Evolutionary conservation across 2,113 vertebrate species (phyloP).

Genomic region (Pseudopipra pipra): DNA sequence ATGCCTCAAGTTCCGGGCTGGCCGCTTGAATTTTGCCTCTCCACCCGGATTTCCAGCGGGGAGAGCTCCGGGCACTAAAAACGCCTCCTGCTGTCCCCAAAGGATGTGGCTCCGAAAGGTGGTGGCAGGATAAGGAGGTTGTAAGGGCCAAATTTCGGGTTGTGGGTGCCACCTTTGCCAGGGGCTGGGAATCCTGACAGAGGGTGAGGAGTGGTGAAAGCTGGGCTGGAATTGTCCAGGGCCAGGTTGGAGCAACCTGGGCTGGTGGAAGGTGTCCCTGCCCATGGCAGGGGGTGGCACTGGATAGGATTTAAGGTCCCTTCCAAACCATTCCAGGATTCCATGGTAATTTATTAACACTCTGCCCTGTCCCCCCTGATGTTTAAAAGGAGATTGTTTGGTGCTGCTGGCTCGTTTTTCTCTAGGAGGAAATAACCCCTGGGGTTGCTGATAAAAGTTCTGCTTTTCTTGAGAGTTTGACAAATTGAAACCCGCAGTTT

Average conservation of each 20-base stretch:
- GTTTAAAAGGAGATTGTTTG: not conserved
- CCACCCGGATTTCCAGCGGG: not conserved
- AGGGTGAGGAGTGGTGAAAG: not conserved
- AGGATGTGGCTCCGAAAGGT: not conserved
- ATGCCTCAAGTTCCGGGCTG: not conserved
- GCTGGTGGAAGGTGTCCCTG: not conserved
- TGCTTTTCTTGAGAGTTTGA: not conserved
- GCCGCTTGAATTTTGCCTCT: not conserved
- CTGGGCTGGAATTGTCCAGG: not conserved
- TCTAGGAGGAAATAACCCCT: fast-evolving
- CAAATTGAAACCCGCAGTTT: not conserved
- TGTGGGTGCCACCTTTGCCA: not conserved
- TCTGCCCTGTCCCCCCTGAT: not conserved
- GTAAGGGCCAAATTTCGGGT: not conserved
- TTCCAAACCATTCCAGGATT: fast-evolving
- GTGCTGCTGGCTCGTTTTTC: fast-evolving
- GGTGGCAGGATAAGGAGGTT: not conserved
- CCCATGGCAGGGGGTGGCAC: not conserved
- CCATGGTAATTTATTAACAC: fast-evolving
- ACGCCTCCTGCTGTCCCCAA: not conserved
- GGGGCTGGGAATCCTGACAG: not conserved
- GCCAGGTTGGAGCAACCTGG: not conserved
- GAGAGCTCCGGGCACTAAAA: not conserved
- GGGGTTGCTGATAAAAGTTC: not conserved
- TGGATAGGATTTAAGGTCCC: too few relatives aligned